Evolutionary conservation across 2,888 invertebrate genomes (phyloP), one percentile per base, ranked within the genome.

Genomic region (Dicycla oo): DNA sequence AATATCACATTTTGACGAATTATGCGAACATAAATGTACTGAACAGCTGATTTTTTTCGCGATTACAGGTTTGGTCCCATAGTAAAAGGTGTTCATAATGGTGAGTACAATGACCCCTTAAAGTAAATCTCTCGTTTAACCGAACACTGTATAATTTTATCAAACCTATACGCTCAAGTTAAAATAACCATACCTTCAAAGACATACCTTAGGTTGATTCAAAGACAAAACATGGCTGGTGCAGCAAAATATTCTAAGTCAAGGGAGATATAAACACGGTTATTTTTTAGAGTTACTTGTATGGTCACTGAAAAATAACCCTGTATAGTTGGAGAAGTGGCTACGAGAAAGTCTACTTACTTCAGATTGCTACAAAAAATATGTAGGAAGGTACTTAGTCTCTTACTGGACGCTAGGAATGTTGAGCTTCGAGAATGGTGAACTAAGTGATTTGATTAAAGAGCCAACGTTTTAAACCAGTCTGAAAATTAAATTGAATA

Each of bases 391-490:
- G 56, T 56, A 30, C 34, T 2, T 34, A 26, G 23, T 23, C 6
- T 15, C 26, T 66, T 79, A 62, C 73, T 69, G 38, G 20, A 77
- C 53, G 8, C 54, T n/a, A 61, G 34, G 45, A 61, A 73, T 56
- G 51, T 68, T 6, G 43, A n/a, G 69, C 53, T 47, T 62, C 34
- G 43, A 51, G 69, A 53, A 63, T 34, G 20, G 49, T 67, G 49
- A 65, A 65, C 81, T 65, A 78, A 68, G 40, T 70, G 66, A 77
- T 64, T 81, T 70, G 66, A 77, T 64, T 81, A 67, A 81, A 81
- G 38, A 73, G 53, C 69, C 56, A 66, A 40, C 64, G 38, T 78
- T 69, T 70, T 61, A 65, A 70, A 57, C 38, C 30, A 0, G 10
- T 7, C 43, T n/a, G 47, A 56, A 69, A 67, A 81, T 67, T 0